Evolutionary conservation across 2,888 invertebrate genomes (phyloP).

Genomic region (Drosophila stalkeri): DNA sequence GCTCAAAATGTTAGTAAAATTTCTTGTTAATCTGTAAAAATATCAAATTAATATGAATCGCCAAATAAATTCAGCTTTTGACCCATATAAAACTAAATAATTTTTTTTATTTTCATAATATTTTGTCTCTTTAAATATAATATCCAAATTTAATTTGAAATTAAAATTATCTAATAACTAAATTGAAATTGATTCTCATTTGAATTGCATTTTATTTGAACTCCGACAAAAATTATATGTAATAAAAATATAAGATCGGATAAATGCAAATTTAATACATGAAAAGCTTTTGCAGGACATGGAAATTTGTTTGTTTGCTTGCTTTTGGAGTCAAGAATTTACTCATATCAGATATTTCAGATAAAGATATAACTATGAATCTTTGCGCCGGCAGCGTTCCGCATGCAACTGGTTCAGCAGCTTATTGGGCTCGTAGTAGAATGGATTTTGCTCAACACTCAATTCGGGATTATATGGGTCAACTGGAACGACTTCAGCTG

Average conservation of each 20-base stretch:
- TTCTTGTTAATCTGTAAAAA: no score
- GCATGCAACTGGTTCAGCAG: slow-evolving; percentile 20
- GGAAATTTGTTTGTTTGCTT: not conserved
- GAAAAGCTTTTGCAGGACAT: not conserved
- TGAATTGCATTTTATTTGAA: not conserved
- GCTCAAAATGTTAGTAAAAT: no score
- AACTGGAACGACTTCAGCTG: not conserved
- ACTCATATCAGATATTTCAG: no score
- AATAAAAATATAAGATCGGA: not conserved
- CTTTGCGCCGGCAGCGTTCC: slow-evolving; percentile 19
- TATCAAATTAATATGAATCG: no score
- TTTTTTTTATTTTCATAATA: no score
- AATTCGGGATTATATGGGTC: slow-evolving; percentile 26
- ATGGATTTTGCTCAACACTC: slow-evolving; percentile 26
- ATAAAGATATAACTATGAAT: no score
- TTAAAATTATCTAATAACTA: no score
- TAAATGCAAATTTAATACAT: not conserved
- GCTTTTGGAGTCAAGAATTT: not conserved
- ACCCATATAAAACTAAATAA: no score
- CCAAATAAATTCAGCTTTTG: no score
- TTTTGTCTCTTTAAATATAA: no score
- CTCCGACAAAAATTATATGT: not conserved
- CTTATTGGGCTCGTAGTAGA: slow-evolving; percentile 43
- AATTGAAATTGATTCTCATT: not conserved
- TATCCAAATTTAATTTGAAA: no score